phyloP scores from a whole-genome alignment of 2,888 invertebrate genomes.

The Lamproptera curius region DNA sequence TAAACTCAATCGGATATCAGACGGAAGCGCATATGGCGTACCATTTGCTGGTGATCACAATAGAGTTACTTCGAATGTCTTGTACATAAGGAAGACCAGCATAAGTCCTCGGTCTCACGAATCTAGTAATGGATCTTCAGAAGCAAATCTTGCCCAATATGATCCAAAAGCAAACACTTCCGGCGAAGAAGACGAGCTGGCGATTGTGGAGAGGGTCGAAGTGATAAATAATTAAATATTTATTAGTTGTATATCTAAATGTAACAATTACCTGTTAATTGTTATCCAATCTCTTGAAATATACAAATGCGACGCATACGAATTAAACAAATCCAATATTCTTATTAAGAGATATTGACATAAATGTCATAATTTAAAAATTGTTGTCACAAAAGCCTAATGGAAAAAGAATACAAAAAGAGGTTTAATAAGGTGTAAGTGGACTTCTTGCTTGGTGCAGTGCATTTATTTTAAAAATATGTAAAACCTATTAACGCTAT shows the following conservation, averaged over 20 bases:
- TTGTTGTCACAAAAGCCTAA: conserved; percentile 7
- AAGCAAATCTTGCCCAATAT: conserved; percentile 56
- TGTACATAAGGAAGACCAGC: conserved; percentile 59
- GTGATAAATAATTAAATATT: conserved; percentile 28
- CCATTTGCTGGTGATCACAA: conserved; percentile 36
- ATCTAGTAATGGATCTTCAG: conserved; percentile 66
- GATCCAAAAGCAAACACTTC: conserved; percentile 66
- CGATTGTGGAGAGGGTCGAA: conserved; percentile 59
- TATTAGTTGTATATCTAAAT: no score
- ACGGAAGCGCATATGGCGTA: conserved; percentile 53
- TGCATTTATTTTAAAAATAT: no score
- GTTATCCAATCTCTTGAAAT: no score
- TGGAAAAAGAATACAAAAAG: conserved; percentile 5
- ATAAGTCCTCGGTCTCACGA: conserved; percentile 65
- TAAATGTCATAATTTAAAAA: conserved; percentile 9
- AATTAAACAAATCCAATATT: conserved; percentile 8
- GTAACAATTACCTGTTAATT: conserved; percentile 19
- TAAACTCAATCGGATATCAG: conserved; percentile 66
- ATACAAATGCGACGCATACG: neutral
- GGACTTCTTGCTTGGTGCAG: no score
- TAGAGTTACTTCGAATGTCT: conserved; percentile 57
- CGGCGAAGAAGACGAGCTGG: conserved; percentile 67
- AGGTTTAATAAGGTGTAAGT: conserved; percentile 4
- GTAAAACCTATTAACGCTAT: no score
- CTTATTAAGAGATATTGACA: conserved; percentile 1